Base-by-base conservation (phyloP, 2,797 vertebrate genomes). In the Thripadectes ignobilis region DNA sequence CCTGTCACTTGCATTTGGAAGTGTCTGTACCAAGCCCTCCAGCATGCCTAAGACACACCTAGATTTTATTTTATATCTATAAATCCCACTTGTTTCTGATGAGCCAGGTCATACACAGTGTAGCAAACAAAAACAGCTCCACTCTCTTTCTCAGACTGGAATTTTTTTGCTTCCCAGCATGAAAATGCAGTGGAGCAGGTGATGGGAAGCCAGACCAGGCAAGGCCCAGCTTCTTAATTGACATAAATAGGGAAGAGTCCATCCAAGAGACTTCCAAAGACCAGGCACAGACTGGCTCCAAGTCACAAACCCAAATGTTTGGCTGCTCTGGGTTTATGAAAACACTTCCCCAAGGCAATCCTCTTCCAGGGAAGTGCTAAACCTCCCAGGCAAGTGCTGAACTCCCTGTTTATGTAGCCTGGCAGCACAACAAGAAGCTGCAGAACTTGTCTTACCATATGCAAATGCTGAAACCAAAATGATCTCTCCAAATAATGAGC, bases 11-110 rank as follows among this genome's bases (percentile, higher is more conserved):
- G 34, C 16, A 3, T 19, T 15, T n/a, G 36, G 61, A 57, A 65
- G 17, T n/a, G 63, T 6, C 15, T 32, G 30, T 5, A 6, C 8
- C n/a, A 48, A 59, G 24, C 27, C 41, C n/a, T 22, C 41, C 45
- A 61, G 46, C 2, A 30, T 3, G 11, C 27, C 59, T 4, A 6
- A 51, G 36, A 54, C 4, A 13, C 1, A 1, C 14, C 8, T 9
- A 38, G 41, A 23, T 49, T 76, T 86, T 29, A 19, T 52, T 76
- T 84, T 23, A 34, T n/a, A n/a, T n/a, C n/a, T 59, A 51, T 6
- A 39, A 67, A 7, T 1, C 4, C 24, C 38, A 14, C 9, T 7
- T 4, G 1, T 29, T 77, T 32, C n/a, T 74, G 23, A 39, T 3
- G 9, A 32, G 26, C n/a, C 12, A 12, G 5, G 17, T 48, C 39